These are phyloP conservation scores for Fregetta grallaria DNA, from an alignment of 2,113 vertebrate genomes.

Conservation along the genomic window DNA sequence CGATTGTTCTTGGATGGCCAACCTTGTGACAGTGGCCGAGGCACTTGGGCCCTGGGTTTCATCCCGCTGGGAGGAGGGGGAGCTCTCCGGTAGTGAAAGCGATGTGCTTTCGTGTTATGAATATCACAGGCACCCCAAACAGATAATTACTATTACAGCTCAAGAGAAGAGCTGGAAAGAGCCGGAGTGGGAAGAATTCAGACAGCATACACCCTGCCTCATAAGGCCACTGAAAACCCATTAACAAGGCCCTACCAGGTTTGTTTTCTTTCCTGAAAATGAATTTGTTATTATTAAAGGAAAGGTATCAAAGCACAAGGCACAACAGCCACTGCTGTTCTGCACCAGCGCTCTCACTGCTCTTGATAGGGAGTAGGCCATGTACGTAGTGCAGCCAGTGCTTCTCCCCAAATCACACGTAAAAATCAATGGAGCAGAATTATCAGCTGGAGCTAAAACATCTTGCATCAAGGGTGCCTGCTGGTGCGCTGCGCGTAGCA, in stretches of 20 bases:
- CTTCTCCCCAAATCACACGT: neutral
- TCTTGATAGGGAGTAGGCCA: neutral
- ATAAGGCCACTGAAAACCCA: neutral
- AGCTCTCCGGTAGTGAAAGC: neutral
- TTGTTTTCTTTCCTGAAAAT: neutral
- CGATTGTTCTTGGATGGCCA: neutral
- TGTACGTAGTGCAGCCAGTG: neutral
- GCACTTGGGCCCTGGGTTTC: neutral
- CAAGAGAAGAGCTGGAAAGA: neutral
- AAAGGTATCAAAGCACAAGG: neutral
- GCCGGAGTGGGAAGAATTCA: neutral
- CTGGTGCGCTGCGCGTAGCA: neutral
- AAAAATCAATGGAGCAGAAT: conserved; percentile 30
- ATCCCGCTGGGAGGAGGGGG: neutral
- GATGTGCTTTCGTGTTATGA: neutral
- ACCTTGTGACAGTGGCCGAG: neutral
- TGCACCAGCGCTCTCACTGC: neutral
- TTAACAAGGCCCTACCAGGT: neutral
- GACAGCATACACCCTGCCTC: neutral
- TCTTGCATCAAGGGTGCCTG: neutral
- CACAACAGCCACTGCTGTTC: neutral
- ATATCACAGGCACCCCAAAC: neutral
- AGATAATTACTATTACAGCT: neutral
- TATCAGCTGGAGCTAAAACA: conserved; percentile 9
- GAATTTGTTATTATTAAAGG: neutral